Evolutionary conservation across 2,113 vertebrate genomes (phyloP), one percentile per base, ranked within the genome.

Genomic region (Gobiocypris rarus): DNA sequence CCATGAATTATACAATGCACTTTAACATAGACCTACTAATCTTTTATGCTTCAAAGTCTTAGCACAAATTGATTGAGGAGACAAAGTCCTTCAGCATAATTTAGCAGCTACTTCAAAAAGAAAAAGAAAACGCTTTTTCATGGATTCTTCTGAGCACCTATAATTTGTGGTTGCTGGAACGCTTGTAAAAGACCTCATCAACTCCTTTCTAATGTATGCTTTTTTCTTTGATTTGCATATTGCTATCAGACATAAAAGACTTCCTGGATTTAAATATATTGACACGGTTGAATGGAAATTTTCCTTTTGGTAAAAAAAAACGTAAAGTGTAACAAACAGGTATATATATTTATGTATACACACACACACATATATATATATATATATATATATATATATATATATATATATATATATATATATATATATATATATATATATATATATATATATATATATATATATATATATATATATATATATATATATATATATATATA

Each of bases 21-120:
- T 83, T 63, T 38, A 65, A 75, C n/a, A 26, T 75, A 52, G 26
- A n/a, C 61, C 61, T 81, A 67, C 59, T 65, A 50, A 80, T 80
- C 17, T 81, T 81, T 52, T 67, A 67, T 34, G 78, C 78, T 67
- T 81, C 43, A 65, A 48, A 79, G 41, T 82, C 31, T 73, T 9
- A 13, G 43, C 17, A 1, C 19, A 15, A 28, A 22, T 67, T 84
- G 48, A 84, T 76, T 54, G 31, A 76, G 9, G 34, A 50, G 45
- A 38, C 43, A 65, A 56, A 43, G 61, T 78, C 13, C 83, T 69
- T 56, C 61, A 76, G 70, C 31, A 54, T 67, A 67, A 75, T 84
- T 19, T 70, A 78, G n/a, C 70, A 78, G n/a, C 22, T 41, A 56
- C 63, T 78, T 76, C 19, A 56, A 76, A 77, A 69, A 74, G 52